Evolutionary conservation across 2,888 invertebrate species (phyloP).

Genomic region (Hydrotaea cyrtoneurina): DNA sequence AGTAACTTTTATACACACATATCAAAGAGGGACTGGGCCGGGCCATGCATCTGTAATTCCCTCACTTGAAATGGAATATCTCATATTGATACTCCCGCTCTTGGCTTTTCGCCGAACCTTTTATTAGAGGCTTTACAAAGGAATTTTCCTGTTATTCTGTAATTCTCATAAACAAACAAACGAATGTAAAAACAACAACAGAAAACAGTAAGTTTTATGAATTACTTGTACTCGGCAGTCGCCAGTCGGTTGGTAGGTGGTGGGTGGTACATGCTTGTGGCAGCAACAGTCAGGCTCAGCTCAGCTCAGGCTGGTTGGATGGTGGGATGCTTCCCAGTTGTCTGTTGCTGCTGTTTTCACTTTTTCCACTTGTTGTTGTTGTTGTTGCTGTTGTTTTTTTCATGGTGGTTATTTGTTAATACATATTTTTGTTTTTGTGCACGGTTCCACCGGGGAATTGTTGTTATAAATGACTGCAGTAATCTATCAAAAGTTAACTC

Average conservation of each 20-base stretch:
- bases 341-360: not conserved
- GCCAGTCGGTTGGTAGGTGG: conserved; percentile 2
- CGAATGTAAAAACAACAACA: not conserved
- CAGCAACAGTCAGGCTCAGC: no score
- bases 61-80: not conserved
- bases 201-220: conserved; percentile 41
- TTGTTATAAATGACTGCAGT: conserved; percentile 59
- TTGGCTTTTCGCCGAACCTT: not conserved
- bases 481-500: conserved; percentile 57
- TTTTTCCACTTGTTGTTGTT: not conserved
- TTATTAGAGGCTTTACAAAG: conserved; percentile 29
- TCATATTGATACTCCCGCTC: not conserved
- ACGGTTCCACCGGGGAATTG: conserved; percentile 48
- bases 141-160: conserved; percentile 23
- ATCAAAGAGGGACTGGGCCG: no score
- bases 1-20: no score
- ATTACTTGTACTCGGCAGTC: conserved; percentile 48
- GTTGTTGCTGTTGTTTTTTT: no score
- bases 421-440: conserved; percentile 8
- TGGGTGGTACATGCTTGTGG: no score
- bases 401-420: conserved; percentile 15
- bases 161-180: not conserved
- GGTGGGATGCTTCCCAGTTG: not conserved
- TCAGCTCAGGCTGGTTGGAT: conserved; percentile 1
- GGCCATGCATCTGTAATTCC: no score